A percentile compares a stretch with the other conserved stretches of the same genome.
These are phyloP conservation scores for Heliopora coerulea DNA, from an alignment of 92 coral and sea anemone genomes.

Conservation along the genomic window DNA sequence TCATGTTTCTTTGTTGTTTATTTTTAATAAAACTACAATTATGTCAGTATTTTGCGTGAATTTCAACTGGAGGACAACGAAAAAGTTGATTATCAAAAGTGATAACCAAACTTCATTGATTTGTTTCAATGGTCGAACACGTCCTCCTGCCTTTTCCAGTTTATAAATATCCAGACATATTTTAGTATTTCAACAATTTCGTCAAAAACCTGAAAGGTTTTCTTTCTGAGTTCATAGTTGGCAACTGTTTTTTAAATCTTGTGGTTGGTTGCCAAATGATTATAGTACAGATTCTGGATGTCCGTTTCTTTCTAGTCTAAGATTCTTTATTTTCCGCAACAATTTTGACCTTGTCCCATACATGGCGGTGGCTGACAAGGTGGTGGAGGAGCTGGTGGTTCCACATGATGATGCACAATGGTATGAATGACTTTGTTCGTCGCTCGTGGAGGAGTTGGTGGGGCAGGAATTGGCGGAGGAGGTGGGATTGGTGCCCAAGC, in stretches of 20 bases:
- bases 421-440: slow-evolving; percentile 28
- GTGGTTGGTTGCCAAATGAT: background rate
- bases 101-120: background rate
- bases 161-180: background rate
- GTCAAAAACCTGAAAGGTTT: background rate
- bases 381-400: slow-evolving; percentile 39
- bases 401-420: slow-evolving; percentile 39
- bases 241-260: background rate
- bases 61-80: background rate
- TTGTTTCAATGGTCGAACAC: background rate
- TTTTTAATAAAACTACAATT: background rate
- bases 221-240: background rate
- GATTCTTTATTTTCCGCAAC: background rate
- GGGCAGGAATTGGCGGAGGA: slow-evolving; percentile 39
- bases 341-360: slow-evolving; percentile 14
- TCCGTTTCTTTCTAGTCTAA: background rate
- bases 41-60: background rate
- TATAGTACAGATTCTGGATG: background rate
- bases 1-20: too few relatives aligned
- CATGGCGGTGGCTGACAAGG: slow-evolving; percentile 31
- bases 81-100: background rate
- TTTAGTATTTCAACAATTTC: background rate
- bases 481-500: slow-evolving; percentile 48
- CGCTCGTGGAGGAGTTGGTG: slow-evolving; percentile 35
- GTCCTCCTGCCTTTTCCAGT: too few relatives aligned